These are phyloP conservation scores for Schizotus pectinicornis DNA, from an alignment of 2,888 invertebrate species.

Conservation along the genomic window DNA sequence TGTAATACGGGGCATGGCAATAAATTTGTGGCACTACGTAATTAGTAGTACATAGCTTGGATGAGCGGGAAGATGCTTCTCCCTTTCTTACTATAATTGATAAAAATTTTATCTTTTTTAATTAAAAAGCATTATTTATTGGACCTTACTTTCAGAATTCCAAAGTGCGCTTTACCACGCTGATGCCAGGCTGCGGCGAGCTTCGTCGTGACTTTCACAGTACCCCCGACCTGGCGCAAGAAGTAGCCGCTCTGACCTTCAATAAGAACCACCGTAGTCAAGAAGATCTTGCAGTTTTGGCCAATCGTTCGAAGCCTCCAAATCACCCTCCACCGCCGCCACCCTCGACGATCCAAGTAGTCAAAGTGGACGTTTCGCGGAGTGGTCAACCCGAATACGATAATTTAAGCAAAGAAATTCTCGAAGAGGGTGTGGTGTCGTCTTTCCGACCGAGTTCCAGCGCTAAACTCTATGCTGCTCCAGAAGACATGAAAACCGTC, in stretches of 20 bases:
- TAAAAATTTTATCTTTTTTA: too few relatives aligned
- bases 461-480: slow-evolving; percentile 88
- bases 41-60: too few relatives aligned
- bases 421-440: slow-evolving; percentile 69
- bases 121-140: too few relatives aligned
- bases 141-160: slow-evolving; percentile 65
- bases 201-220: slow-evolving; percentile 86
- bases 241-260: slow-evolving; percentile 45
- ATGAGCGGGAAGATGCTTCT: too few relatives aligned
- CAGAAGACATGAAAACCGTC: slow-evolving; percentile 80
- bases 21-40: too few relatives aligned
- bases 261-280: slow-evolving; percentile 70
- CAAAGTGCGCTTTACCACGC: slow-evolving; percentile 60
- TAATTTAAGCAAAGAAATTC: slow-evolving; percentile 47
- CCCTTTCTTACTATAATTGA: too few relatives aligned
- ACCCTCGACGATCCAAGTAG: slow-evolving; percentile 70
- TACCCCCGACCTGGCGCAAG: slow-evolving; percentile 80
- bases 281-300: slow-evolving; percentile 66
- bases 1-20: too few relatives aligned
- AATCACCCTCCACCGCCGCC: slow-evolving; percentile 74
- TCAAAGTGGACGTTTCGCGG: slow-evolving; percentile 69
- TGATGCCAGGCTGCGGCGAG: slow-evolving; percentile 58
- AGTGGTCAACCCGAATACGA: slow-evolving; percentile 51
- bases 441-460: slow-evolving; percentile 88
- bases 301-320: slow-evolving; percentile 67